Conservation (phyloP, 2,113 vertebrate genomes). For the Microtus richardsoni region DNA sequence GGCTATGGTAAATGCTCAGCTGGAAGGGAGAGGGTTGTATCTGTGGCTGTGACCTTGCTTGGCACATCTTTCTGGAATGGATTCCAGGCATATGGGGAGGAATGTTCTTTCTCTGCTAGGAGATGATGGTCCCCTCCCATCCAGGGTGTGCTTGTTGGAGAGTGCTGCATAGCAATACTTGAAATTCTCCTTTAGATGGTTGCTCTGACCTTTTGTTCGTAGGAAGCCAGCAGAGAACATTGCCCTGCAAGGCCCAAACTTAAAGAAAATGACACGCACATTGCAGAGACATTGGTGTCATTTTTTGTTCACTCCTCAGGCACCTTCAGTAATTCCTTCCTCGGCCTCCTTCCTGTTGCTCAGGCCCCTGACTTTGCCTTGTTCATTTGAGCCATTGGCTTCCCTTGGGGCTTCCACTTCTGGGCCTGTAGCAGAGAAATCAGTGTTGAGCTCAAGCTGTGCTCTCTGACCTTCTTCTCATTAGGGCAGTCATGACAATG, state of each 20-base stretch:
- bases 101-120: background rate
- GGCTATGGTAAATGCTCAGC: background rate
- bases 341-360: background rate
- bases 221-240: background rate
- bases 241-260: background rate
- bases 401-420: background rate
- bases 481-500: background rate
- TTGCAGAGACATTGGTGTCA: background rate
- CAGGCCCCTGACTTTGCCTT: background rate
- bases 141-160: background rate
- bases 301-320: accelerated
- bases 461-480: background rate
- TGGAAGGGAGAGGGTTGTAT: background rate
- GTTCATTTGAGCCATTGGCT: background rate
- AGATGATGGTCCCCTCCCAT: background rate
- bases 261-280: background rate
- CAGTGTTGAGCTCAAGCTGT: background rate
- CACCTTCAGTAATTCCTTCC: background rate
- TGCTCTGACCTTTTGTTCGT: background rate
- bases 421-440: background rate
- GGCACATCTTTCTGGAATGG: background rate
- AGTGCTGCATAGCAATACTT: background rate
- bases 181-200: background rate
- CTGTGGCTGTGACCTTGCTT: background rate
- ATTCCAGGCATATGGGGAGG: background rate